These are phyloP conservation scores for Zosterops lateralis DNA, from an alignment of 2,113 vertebrate genomes.

Conservation along the genomic window DNA sequence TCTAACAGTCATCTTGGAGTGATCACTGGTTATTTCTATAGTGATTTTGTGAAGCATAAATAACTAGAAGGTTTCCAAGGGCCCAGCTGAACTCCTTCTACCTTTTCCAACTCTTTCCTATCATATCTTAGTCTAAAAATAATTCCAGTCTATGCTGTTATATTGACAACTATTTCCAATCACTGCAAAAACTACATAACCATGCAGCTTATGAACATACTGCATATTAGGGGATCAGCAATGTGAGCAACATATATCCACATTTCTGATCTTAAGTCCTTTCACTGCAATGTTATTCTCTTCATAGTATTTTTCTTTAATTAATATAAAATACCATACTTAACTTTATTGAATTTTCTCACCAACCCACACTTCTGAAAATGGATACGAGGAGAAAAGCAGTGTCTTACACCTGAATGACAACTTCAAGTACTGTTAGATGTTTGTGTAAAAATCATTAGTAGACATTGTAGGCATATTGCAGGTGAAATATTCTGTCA, in stretches of 20 bases:
- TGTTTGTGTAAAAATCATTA: not conserved
- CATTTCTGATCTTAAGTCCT: not conserved
- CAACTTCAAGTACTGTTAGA: not conserved
- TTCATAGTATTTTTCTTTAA: not conserved
- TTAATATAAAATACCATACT: not conserved
- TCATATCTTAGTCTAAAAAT: not conserved
- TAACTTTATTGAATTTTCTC: not conserved
- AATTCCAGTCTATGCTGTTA: not conserved
- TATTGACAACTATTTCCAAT: not conserved
- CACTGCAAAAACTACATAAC: not conserved
- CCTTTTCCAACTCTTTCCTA: not conserved
- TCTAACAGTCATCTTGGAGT: not conserved
- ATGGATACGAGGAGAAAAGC: not conserved
- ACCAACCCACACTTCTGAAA: not conserved
- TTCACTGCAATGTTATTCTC: not conserved
- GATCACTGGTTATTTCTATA: not conserved
- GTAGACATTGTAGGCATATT: not conserved
- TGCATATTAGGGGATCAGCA: not conserved
- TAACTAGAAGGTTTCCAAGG: not conserved
- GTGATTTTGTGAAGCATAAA: not conserved
- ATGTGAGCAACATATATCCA: not conserved
- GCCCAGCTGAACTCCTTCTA: not conserved
- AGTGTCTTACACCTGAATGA: not conserved
- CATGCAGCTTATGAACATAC: not conserved
- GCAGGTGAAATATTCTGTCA: not conserved